Evolutionary conservation across 2,113 vertebrate species (phyloP).

Genomic region (Noturus placidus): DNA sequence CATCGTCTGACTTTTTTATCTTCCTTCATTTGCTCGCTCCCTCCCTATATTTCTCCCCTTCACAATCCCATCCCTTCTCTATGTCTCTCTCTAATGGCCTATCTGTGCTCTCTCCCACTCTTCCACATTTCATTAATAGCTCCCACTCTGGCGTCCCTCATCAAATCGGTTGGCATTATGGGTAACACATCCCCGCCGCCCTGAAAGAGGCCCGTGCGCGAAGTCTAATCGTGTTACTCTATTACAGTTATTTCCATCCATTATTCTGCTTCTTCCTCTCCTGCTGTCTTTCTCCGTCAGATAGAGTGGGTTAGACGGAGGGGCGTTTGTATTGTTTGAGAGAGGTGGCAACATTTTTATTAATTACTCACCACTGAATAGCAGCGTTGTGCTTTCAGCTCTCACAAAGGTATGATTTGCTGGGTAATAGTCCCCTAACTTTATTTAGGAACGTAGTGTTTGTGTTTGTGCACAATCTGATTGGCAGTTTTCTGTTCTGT

Average conservation of each 20-base stretch:
- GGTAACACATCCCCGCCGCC: conserved; percentile 44
- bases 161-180: conserved; percentile 52
- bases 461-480: not conserved
- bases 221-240: conserved; percentile 47
- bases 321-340: conserved; percentile 13
- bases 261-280: conserved; percentile 38
- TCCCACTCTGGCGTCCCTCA: conserved; percentile 41
- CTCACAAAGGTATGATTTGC: conserved; percentile 1
- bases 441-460: not conserved
- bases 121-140: conserved; percentile 51
- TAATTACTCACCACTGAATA: conserved; percentile 38
- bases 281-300: conserved; percentile 7
- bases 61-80: not conserved
- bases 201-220: conserved; percentile 9
- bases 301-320: conserved; percentile 22
- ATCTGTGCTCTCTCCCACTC: conserved; percentile 31
- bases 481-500: not conserved
- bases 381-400: conserved; percentile 24
- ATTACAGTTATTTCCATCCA: conserved; percentile 50
- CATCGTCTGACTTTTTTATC: not conserved
- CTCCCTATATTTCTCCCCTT: conserved; percentile 17
- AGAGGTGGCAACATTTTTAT: conserved; percentile 41
- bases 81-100: conserved; percentile 25
- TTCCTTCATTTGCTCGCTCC: conserved; percentile 1
- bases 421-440: conserved; percentile 34